Evolutionary conservation across 2,797 vertebrate species (phyloP).

Genomic region (Enteromius trimaculatus): DNA sequence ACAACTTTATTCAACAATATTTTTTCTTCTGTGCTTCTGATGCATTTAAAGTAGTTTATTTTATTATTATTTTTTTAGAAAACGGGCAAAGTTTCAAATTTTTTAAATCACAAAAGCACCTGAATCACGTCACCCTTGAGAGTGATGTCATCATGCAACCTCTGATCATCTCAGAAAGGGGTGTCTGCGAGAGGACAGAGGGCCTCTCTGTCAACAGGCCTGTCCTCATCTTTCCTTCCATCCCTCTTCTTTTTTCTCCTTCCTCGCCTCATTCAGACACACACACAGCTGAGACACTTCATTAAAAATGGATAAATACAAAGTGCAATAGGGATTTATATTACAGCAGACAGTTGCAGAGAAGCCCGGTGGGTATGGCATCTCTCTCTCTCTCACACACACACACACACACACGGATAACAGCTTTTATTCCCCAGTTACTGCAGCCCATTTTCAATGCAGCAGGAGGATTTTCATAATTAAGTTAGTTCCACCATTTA

Average conservation of each 20-base stretch:
- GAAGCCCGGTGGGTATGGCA: conserved; percentile 68
- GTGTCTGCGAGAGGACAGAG: conserved; percentile 20
- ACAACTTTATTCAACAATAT: too few relatives aligned
- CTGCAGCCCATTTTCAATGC: conserved; percentile 70
- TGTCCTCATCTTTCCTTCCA: conserved; percentile 16
- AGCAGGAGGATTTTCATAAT: conserved; percentile 70
- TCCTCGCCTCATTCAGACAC: conserved; percentile 11
- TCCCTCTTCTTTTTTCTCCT: background rate
- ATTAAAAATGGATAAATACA: conserved; percentile 84
- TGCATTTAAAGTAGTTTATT: too few relatives aligned
- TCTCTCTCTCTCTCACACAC: conserved; percentile 31
- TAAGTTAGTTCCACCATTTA: conserved; percentile 74
- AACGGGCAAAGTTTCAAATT: conserved; percentile 44
- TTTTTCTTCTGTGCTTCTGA: background rate
- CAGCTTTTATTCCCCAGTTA: conserved; percentile 58
- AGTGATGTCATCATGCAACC: conserved; percentile 67
- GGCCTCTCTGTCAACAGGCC: conserved; percentile 18
- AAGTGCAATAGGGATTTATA: conserved; percentile 82
- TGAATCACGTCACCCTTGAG: conserved; percentile 69
- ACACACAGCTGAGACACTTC: conserved; percentile 74
- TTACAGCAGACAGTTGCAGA: conserved; percentile 71
- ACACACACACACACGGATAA: conserved; percentile 43
- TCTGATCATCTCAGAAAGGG: conserved; percentile 27
- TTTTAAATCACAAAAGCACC: conserved; percentile 66
- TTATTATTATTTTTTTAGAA: background rate